A percentile compares a stretch with the other conserved stretches of the same genome.
These are phyloP conservation scores for Microplitis manilae DNA, from an alignment of 2,888 invertebrate genomes.

Conservation along the genomic window DNA sequence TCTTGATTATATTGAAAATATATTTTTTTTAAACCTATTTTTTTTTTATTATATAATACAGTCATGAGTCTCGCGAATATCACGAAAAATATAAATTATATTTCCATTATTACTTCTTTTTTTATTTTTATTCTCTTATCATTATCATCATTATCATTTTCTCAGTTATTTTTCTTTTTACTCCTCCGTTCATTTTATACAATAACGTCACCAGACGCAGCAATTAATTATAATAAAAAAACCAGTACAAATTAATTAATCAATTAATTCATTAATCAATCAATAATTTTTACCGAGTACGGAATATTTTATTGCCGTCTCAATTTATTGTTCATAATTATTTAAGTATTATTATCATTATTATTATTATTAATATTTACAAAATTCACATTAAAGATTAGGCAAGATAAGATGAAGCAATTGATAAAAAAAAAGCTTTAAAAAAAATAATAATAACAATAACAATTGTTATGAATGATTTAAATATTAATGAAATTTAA, in stretches of 20 bases:
- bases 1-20: not conserved
- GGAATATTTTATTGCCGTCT: slow-evolving; percentile 9
- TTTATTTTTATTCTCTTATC: slow-evolving; percentile 25
- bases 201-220: slow-evolving; percentile 23
- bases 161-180: slow-evolving; percentile 31
- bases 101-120: slow-evolving; percentile 45
- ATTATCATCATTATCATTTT: slow-evolving; percentile 15
- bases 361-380: slow-evolving; percentile 38
- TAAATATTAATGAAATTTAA: not conserved
- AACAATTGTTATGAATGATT: not conserved
- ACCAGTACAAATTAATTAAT: slow-evolving; percentile 8
- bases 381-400: slow-evolving; percentile 52
- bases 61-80: slow-evolving; percentile 61
- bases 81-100: slow-evolving; percentile 64
- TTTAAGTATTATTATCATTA: not conserved
- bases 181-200: not conserved
- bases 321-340: not conserved
- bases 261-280: slow-evolving; percentile 36
- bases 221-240: slow-evolving; percentile 32
- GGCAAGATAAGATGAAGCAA: slow-evolving; percentile 46
- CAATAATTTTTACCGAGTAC: slow-evolving; percentile 23
- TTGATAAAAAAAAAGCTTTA: slow-evolving; percentile 37
- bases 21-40: slow-evolving; percentile 52
- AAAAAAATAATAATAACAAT: slow-evolving; percentile 17
- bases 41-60: slow-evolving; percentile 61